Conservation (phyloP, 2,113 vertebrate species). For the Hydrolagus affinis region DNA sequence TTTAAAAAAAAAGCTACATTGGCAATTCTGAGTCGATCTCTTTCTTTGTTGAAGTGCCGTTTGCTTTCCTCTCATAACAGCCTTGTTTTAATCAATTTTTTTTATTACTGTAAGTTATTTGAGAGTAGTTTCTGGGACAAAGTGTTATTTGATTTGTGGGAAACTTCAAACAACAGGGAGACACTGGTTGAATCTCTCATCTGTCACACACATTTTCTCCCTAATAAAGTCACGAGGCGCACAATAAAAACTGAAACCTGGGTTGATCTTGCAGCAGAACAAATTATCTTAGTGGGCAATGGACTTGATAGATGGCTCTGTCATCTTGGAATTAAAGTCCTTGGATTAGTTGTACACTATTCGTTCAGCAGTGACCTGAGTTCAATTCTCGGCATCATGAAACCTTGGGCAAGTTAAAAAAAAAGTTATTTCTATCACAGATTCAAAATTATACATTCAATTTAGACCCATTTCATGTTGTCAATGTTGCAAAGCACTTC, state of each 20-base stretch:
- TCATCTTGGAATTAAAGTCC: too few relatives aligned
- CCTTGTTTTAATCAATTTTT: background rate
- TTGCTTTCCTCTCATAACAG: background rate
- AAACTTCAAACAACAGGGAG: conserved; percentile 12
- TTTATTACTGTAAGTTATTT: background rate
- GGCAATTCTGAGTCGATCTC: background rate
- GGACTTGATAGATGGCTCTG: background rate
- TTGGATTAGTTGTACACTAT: too few relatives aligned
- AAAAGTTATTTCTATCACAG: too few relatives aligned
- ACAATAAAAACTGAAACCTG: background rate
- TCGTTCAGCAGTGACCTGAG: too few relatives aligned
- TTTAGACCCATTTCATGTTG: too few relatives aligned
- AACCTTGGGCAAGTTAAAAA: too few relatives aligned
- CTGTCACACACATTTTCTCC: background rate
- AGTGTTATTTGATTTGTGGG: background rate
- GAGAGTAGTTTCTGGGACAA: background rate
- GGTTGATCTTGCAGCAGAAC: conserved; percentile 9
- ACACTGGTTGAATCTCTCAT: conserved; percentile 1
- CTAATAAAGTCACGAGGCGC: background rate
- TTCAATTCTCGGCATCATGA: too few relatives aligned
- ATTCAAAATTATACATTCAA: too few relatives aligned
- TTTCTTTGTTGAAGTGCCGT: background rate
- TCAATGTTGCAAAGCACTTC: too few relatives aligned
- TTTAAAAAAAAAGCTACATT: background rate
- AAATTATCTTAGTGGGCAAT: background rate